A percentile compares a stretch with the other conserved stretches of the same genome.
These are phyloP conservation scores for Eledona agricola DNA, from an alignment of 2,888 invertebrate genomes.

Conservation along the genomic window DNA sequence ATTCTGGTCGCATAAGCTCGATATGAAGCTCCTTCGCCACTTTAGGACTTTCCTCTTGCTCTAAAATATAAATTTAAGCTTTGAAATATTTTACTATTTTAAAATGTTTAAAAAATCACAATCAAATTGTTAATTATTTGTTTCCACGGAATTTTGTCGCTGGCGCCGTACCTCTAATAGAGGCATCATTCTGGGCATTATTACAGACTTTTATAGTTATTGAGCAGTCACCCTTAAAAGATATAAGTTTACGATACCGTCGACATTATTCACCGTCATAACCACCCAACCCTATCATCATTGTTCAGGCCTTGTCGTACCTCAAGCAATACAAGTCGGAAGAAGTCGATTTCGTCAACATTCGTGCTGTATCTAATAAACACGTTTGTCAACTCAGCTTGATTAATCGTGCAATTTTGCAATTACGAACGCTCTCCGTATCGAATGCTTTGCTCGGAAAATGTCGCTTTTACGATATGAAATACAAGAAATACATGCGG, in stretches of 20 bases:
- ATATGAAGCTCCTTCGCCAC: slow-evolving; percentile 32
- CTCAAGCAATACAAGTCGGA: neutral
- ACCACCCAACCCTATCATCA: slow-evolving; percentile 9
- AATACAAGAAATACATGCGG: too few species aligned
- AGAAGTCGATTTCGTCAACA: slow-evolving; percentile 6
- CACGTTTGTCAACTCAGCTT: slow-evolving; percentile 25
- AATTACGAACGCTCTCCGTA: too few species aligned
- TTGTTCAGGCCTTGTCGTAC: neutral
- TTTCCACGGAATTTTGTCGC: too few species aligned
- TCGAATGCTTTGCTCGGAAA: too few species aligned
- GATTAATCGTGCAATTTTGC: slow-evolving; percentile 30
- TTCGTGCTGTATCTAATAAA: slow-evolving; percentile 19
- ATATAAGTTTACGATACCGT: slow-evolving; percentile 35
- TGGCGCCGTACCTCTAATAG: too few species aligned
- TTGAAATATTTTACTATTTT: slow-evolving; percentile 8
- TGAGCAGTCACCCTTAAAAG: slow-evolving; percentile 37
- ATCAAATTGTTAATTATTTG: too few species aligned
- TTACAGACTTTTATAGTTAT: slow-evolving; percentile 35
- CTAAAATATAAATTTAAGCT: slow-evolving; percentile 1
- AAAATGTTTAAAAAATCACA: slow-evolving; percentile 35
- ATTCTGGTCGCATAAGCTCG: slow-evolving; percentile 30
- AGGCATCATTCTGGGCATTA: too few species aligned
- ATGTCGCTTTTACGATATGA: too few species aligned
- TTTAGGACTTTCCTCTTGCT: slow-evolving; percentile 16
- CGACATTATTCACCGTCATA: slow-evolving; percentile 30